Evolutionary conservation across 2,888 invertebrate genomes (phyloP).

Genomic region (Dryobota labecula): DNA sequence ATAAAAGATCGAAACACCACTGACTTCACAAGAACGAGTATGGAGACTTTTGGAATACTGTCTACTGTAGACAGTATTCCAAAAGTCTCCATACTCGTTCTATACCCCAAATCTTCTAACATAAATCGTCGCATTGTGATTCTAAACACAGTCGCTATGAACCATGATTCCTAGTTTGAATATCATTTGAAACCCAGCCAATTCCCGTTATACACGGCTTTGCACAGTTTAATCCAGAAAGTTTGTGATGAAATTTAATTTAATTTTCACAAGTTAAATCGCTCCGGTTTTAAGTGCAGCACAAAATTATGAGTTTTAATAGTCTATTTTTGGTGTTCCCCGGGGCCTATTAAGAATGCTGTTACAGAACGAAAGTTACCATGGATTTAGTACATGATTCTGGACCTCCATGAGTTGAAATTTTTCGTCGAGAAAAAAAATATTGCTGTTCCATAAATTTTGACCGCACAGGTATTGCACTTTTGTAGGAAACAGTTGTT

Average conservation of each 20-base stretch:
- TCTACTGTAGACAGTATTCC: not conserved
- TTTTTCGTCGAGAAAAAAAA: no score
- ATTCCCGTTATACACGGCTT: conserved; percentile 33
- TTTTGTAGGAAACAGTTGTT: no score
- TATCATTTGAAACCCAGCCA: conserved; percentile 56
- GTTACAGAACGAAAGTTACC: not conserved
- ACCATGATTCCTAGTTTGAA: conserved; percentile 39
- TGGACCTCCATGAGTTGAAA: no score
- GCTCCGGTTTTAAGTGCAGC: conserved; percentile 27
- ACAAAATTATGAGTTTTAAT: conserved; percentile 43
- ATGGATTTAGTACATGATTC: no score
- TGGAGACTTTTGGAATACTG: no score
- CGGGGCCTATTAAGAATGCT: conserved; percentile 20
- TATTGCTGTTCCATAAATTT: no score
- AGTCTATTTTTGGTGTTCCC: conserved; percentile 22
- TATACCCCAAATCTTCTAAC: conserved; percentile 5
- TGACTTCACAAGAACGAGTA: not conserved
- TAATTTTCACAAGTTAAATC: conserved; percentile 38
- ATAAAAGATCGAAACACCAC: not conserved
- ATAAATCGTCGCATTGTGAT: conserved; percentile 36
- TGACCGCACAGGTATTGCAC: no score
- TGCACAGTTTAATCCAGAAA: conserved; percentile 41
- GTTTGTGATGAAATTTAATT: conserved; percentile 51
- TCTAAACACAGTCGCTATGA: conserved; percentile 32
- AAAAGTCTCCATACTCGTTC: not conserved